These are phyloP conservation scores for Scomberomorus guttatus DNA, from an alignment of 2,797 vertebrate species.

Conservation along the genomic window DNA sequence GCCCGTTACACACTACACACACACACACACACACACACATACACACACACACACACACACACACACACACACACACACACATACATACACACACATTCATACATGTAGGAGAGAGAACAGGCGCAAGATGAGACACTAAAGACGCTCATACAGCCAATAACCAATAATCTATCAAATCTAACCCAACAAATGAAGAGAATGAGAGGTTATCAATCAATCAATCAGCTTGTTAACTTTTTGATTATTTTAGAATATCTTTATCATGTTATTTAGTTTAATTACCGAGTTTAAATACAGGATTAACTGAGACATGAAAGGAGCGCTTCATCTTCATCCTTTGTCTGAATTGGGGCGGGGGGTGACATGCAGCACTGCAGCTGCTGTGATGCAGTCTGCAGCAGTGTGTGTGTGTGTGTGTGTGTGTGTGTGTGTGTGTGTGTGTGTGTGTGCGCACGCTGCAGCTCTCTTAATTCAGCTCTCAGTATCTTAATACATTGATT, in stretches of 20 bases:
- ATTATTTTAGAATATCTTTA: neutral
- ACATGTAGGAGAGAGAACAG: neutral
- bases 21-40: constrained; percentile 42
- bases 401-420: constrained; percentile 38
- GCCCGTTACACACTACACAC: constrained; percentile 62
- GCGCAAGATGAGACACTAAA: neutral
- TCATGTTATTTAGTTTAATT: neutral
- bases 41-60: constrained; percentile 25
- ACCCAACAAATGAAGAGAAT: no score
- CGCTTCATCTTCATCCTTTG: constrained; percentile 6
- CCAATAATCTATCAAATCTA: neutral
- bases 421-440: constrained; percentile 37
- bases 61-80: constrained; percentile 43
- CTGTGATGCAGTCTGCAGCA: constrained; percentile 47
- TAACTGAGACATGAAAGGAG: neutral
- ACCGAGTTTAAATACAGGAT: neutral
- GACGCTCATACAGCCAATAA: neutral
- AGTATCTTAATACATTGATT: no score
- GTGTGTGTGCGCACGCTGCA: constrained; percentile 32
- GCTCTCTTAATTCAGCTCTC: no score
- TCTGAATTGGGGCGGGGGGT: neutral
- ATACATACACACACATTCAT: constrained; percentile 21
- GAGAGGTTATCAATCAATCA: neutral
- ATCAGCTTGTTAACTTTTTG: neutral
- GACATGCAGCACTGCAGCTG: constrained; percentile 46